Base-by-base conservation (phyloP, 2,113 vertebrate species). In the Chaetodon auriga region DNA sequence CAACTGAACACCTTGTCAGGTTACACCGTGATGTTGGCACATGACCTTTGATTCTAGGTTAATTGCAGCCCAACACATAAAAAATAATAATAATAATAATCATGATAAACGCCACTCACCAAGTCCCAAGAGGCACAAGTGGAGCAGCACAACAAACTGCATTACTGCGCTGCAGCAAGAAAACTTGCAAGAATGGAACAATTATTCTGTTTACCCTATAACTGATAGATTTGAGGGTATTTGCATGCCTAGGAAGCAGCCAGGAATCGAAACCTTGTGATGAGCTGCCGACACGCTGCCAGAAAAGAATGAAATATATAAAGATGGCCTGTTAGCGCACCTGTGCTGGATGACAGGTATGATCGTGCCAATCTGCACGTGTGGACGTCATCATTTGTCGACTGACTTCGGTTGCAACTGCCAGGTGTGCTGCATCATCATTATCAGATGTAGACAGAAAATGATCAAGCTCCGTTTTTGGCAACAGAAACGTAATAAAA, bases 101-200 rank as follows among this genome's bases (percentile, higher is more conserved):
- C n/a, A n/a, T n/a, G n/a, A 30, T 30, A 30, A 30, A n/a, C 30
- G 38, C 16, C 60, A 68, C 81, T 83, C 58, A 66, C 63, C 64
- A 38, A 86, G 23, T 43, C 75, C 48, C 19, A 48, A 11, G 51
- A 81, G 55, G 30, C 51, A 87, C 35, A 76, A 16, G 10, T 88
- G 73, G 68, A 79, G 62, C 78, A 78, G 83, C 72, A 85, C 53
- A 5, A 49, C 7, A 51, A 62, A 61, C 72, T 19, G 79, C 76
- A 88, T 76, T 41, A 13, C 38, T 68, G 23, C 60, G 36, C 36
- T 15, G 16, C 23, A 69, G 61, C 18, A 63, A 25, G 5, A 35
- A 48, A 43, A 36, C 23, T 35, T 7, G 21, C 36, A 69, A n/a
- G 0, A 36, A 68, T 48, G 51, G 48, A 53, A 19, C 14, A 21